Evolutionary conservation across 1,140 invertebrate species (phyloP).

Genomic region (Papilio xuthus): DNA sequence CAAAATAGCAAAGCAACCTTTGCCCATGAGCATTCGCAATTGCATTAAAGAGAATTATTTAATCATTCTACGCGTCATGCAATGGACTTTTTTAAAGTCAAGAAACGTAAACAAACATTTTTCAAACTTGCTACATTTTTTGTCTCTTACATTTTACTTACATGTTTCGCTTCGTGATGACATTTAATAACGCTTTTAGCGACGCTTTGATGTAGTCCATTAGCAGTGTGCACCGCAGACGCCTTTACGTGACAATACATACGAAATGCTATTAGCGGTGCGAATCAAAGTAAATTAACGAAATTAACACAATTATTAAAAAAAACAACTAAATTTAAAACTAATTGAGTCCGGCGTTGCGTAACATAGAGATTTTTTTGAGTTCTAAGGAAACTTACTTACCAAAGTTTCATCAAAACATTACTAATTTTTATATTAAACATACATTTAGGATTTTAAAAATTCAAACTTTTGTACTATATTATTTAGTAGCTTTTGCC

Average conservation of each 20-base stretch:
- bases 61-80: background rate
- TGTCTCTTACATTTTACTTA: background rate
- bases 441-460: too few species aligned
- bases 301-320: background rate
- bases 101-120: background rate
- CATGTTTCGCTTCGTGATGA: conserved; percentile 17
- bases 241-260: background rate
- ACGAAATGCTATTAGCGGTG: background rate
- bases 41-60: too few species aligned
- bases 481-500: too few species aligned
- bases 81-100: background rate
- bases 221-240: conserved; percentile 5
- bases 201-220: conserved; percentile 29
- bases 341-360: too few species aligned
- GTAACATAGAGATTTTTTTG: too few species aligned
- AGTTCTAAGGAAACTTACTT: too few species aligned
- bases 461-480: too few species aligned
- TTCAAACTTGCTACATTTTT: background rate
- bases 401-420: too few species aligned
- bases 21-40: too few species aligned
- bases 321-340: too few species aligned
- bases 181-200: conserved; percentile 36
- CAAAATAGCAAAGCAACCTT: too few species aligned
- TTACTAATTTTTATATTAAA: too few species aligned
- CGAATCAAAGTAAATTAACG: background rate